Base-by-base conservation (phyloP, 2,888 invertebrate species). In the Drosophila parthenogenetica region DNA sequence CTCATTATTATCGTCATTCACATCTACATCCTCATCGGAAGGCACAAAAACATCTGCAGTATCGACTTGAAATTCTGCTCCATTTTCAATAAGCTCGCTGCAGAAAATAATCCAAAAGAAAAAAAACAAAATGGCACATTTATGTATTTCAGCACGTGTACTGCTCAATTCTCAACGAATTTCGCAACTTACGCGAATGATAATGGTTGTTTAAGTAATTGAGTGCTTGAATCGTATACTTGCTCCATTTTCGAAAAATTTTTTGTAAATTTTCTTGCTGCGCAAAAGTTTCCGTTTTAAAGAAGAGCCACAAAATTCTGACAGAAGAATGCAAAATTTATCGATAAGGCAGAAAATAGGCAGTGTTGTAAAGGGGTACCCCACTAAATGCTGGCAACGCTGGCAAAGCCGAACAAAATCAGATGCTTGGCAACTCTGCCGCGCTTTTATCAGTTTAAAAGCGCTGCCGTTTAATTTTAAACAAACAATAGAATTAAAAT, bases 1-100 rank as follows among this genome's bases (percentile, higher is more conserved):
- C 1, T 58, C 65, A 11, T 72, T 62, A 14, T 83, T 76, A 4
- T 87, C 87, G 40, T 90, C 90, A 1, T 88, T 86, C 13, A 79
- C 53, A 65, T 79, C 77, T 3, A 86, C 65, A 29, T 92, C 91
- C 13, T 91, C 90, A 59, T 77, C 80, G 0, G 76, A 63, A 2
- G 82, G 75, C 25, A 78, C 72, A 5, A 80, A 71, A 4, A 86
- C 71, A 16, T 85, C 77, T 10, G 84, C 82, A 0, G 82, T 75
- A 37, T 90, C 91, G 7, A 92, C 85, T 73, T 92, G 90, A 67
- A 92, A 92, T 14, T 88, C 85, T 1, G 64, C 59, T 0, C 81
- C 81, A 1, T 7, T 45, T n/a, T 48, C 22, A 29, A 81, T 55
- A 17, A 81, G 53, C 0, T 87, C 66, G 0, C 81, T 81, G 17